A percentile compares a stretch with the other conserved stretches of the same genome.
Evolutionary conservation across 2,888 invertebrate species (phyloP).

Genomic region (Eremobia ochroleuca): DNA sequence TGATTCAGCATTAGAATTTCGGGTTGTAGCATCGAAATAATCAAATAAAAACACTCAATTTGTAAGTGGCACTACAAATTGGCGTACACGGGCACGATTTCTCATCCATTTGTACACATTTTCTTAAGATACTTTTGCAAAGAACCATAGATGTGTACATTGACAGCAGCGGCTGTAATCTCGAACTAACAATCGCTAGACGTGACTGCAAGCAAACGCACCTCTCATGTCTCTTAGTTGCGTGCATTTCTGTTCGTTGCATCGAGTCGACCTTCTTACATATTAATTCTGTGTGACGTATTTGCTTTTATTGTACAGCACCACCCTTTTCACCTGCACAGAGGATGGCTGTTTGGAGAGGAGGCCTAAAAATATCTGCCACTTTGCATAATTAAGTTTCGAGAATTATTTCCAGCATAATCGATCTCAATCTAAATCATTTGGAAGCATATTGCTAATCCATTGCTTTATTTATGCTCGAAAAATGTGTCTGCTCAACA

Average conservation of each 20-base stretch:
- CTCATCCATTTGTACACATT: neutral
- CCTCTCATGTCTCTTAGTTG: too few species aligned
- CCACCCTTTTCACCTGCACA: conserved; percentile 62
- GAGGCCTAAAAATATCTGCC: conserved; percentile 55
- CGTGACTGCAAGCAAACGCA: neutral
- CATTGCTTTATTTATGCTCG: too few species aligned
- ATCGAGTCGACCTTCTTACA: neutral
- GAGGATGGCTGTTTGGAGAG: conserved; percentile 53
- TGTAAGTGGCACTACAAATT: neutral
- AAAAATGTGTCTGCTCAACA: too few species aligned
- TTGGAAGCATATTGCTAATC: too few species aligned
- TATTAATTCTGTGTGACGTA: conserved; percentile 42
- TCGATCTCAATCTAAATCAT: too few species aligned
- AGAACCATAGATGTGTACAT: neutral
- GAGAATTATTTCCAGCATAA: conserved; percentile 55
- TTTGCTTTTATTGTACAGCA: conserved; percentile 64
- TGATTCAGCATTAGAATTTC: neutral
- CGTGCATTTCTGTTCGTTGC: neutral
- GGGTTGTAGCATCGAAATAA: neutral
- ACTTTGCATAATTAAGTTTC: conserved; percentile 58
- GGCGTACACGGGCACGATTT: neutral
- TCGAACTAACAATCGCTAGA: neutral
- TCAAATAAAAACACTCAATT: neutral
- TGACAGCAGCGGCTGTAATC: neutral
- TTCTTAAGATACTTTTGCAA: neutral